Base-by-base conservation (phyloP, 1,140 invertebrate genomes). In the Coenobita brevimanus region DNA sequence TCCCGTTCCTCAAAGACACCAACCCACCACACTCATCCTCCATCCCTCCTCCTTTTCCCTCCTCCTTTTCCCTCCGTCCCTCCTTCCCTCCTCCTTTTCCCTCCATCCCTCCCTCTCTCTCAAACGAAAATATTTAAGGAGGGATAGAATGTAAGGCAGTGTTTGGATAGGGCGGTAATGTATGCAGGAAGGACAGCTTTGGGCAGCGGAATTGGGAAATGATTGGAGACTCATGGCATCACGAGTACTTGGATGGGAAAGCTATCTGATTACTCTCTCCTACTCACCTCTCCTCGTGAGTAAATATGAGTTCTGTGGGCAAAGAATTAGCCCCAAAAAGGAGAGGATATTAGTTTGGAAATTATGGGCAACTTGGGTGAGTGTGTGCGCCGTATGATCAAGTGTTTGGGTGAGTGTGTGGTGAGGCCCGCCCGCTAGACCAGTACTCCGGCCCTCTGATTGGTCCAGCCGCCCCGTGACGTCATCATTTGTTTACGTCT, bases 71-170 rank as follows among this genome's bases (percentile, higher is more conserved):
- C 80, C 30, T 64, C 69, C 73, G 67, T 38, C 30, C 27, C 46
- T 60, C 27, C 54, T 54, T 57, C 78, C 71, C 21, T 17, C 15
- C 46, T 46, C 15, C 1, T n/a, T 1, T 15, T 8, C 54, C 69
- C 67, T 15, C 30, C 30, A 33, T 33, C n/a, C 10, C 27, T 46
- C 54, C 10, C 82, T 43, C 67, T 67, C 54, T 46, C 82, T 69
- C 60, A 62, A 85, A 71, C 24, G 71, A 85, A 85, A 85, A 85
- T 85, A 85, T 85, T 85, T 85, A 76, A 85, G 73, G 82, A 85
- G 76, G 82, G 82, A 85, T 85, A 85, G 82, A 85, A 85, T 85
- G 82, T 84, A 84, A 75, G 82, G 30, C 82, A 33, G 69, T 84
- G 82, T 84, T 84, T 84, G 71, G 43, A 57, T 33, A 71, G 69